phyloP scores from a whole-genome alignment of 2,888 invertebrate genomes.

The Nematopogon swammerdamellus region DNA sequence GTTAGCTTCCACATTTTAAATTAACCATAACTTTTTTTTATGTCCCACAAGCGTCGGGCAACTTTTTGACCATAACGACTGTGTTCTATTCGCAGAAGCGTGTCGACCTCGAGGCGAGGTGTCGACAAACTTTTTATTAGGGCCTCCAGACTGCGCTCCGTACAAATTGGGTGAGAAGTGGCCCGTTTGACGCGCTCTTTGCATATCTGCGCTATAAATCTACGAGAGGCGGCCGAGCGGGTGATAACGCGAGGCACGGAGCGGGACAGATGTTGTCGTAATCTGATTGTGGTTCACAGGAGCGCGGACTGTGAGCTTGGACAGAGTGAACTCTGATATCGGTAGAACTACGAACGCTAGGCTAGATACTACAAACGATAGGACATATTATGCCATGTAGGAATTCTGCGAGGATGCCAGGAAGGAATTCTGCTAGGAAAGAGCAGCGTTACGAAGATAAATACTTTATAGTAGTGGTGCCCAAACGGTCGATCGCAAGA shows the following conservation, averaged over 20 bases:
- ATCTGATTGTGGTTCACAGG: not conserved
- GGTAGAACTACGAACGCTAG: too few species aligned
- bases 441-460: too few species aligned
- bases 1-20: too few species aligned
- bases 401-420: too few species aligned
- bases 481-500: too few species aligned
- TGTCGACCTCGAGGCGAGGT: slow-evolving; percentile 12
- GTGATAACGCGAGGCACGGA: not conserved
- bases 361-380: too few species aligned
- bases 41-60: too few species aligned
- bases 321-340: not conserved
- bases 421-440: too few species aligned
- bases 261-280: not conserved
- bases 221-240: slow-evolving; percentile 14
- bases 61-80: not conserved
- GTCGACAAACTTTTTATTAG: slow-evolving; percentile 28
- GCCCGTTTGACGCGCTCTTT: slow-evolving; percentile 27
- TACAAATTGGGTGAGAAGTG: slow-evolving; percentile 37
- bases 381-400: too few species aligned
- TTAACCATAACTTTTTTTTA: too few species aligned
- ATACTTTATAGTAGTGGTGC: too few species aligned
- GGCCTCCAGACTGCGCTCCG: slow-evolving; percentile 18
- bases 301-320: not conserved
- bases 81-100: slow-evolving; percentile 16
- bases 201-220: slow-evolving; percentile 33